Conservation (phyloP, 2,888 invertebrate genomes). For the Coelogynopora nodosa region DNA sequence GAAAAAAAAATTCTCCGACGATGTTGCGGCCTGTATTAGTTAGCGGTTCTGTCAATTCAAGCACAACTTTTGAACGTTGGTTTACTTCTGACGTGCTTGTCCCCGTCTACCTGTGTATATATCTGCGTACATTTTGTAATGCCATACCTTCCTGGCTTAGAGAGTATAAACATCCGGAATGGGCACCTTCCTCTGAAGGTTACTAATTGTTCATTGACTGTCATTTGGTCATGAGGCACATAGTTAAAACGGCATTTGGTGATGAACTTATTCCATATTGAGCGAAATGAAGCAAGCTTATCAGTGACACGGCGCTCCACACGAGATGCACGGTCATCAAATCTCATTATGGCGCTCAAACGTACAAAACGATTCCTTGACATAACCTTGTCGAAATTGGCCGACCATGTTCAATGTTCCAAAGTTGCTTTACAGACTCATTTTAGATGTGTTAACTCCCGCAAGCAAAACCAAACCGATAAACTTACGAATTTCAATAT, state of each 20-base stretch:
- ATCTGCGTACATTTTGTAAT: not conserved
- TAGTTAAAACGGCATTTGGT: not conserved
- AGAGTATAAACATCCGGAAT: constrained; percentile 5
- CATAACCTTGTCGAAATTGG: not conserved
- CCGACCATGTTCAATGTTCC: constrained; percentile 12
- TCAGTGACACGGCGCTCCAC: not conserved
- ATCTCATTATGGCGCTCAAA: not conserved
- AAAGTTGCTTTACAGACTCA: constrained; percentile 1
- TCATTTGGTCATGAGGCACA: not conserved
- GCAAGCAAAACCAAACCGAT: constrained; percentile 23
- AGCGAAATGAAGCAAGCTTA: constrained; percentile 5
- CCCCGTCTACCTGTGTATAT: not conserved
- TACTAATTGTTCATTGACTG: not conserved
- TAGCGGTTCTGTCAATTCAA: not conserved
- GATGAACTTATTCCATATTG: constrained; percentile 13
- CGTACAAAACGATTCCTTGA: not conserved
- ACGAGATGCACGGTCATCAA: not conserved
- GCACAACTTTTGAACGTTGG: not conserved
- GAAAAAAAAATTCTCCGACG: no score
- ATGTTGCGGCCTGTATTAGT: not conserved
- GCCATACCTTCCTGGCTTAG: constrained; percentile 19
- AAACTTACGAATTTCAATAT: not conserved
- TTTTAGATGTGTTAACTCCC: constrained; percentile 29
- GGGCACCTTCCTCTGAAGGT: constrained; percentile 5
- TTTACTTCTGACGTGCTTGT: constrained; percentile 15